Percentiles rank a stretch among this genome's conserved stretches.
phyloP scores from a whole-genome alignment of 2,888 invertebrate genomes.

The Phoenoteleia sp. region DNA sequence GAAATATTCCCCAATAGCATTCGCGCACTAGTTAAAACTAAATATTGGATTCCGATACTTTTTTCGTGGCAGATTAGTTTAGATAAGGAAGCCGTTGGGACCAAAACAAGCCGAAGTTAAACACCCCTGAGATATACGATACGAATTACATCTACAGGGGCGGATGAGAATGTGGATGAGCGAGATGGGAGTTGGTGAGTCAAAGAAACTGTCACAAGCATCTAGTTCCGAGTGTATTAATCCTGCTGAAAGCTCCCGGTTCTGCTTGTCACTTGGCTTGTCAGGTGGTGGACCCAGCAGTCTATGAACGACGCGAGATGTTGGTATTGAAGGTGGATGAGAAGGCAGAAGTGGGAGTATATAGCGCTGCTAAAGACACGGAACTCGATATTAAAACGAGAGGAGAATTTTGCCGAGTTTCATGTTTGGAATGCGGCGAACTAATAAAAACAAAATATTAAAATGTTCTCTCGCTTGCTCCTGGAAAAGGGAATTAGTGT shows the following conservation, averaged over 20 bases:
- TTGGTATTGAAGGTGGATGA: constrained; percentile 38
- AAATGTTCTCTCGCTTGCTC: not conserved
- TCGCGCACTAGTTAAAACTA: not conserved
- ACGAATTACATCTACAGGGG: constrained; percentile 13
- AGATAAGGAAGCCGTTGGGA: constrained; percentile 13
- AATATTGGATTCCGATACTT: constrained; percentile 20
- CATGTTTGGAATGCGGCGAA: constrained; percentile 80
- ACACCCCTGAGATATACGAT: constrained; percentile 28
- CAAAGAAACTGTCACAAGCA: constrained; percentile 74
- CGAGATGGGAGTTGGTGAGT: constrained; percentile 39
- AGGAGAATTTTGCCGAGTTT: constrained; percentile 76
- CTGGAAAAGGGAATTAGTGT: not conserved
- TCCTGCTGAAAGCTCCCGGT: constrained; percentile 82
- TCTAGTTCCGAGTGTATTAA: constrained; percentile 78
- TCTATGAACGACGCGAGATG: constrained; percentile 25
- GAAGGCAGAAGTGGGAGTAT: constrained; percentile 53
- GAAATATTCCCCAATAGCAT: not conserved
- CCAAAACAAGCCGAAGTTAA: constrained; percentile 24
- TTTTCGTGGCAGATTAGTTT: constrained; percentile 17
- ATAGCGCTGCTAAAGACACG: constrained; percentile 72
- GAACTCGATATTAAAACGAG: constrained; percentile 79
- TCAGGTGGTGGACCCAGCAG: constrained; percentile 30
- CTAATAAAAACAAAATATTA: constrained; percentile 79
- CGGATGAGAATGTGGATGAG: not conserved
- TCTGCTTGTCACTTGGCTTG: constrained; percentile 38